A percentile compares a stretch with the other conserved stretches of the same genome.
These are phyloP conservation scores for Myotis daubentonii DNA, from an alignment of 2,797 vertebrate species.

Conservation along the genomic window DNA sequence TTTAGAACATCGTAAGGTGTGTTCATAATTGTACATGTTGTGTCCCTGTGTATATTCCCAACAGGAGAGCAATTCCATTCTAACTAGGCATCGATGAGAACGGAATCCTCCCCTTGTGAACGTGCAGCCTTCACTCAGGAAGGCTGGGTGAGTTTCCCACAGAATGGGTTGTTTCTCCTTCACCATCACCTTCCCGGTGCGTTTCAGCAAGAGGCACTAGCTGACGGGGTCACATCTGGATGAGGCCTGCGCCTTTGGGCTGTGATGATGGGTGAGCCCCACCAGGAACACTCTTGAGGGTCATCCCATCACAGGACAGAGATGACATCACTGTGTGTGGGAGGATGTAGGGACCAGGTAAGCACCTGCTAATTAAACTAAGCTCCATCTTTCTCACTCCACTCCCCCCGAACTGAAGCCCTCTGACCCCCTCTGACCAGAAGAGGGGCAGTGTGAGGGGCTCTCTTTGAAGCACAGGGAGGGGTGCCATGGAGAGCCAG, in stretches of 20 bases:
- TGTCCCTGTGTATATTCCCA: too few species aligned
- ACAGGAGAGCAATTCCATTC: background rate
- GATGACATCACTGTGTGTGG: background rate
- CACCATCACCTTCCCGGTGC: fast-evolving
- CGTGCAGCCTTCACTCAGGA: background rate
- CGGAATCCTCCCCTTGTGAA: too few species aligned
- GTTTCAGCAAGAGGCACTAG: background rate
- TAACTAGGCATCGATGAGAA: background rate
- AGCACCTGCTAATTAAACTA: background rate
- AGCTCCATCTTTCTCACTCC: background rate
- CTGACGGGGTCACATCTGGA: fast-evolving
- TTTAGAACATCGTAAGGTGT: background rate
- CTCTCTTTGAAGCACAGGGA: background rate
- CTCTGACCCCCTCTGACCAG: background rate
- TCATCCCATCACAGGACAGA: background rate
- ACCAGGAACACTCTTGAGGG: fast-evolving
- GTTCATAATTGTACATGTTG: background rate
- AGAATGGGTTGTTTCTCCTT: background rate
- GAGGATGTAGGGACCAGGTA: fast-evolving
- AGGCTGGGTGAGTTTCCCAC: background rate
- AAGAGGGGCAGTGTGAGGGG: background rate
- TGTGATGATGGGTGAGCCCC: background rate
- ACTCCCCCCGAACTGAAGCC: background rate
- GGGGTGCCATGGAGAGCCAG: too few species aligned
- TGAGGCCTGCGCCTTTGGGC: background rate